Conservation (phyloP, 2,797 vertebrate species). For the Oreochromis mossambicus region DNA sequence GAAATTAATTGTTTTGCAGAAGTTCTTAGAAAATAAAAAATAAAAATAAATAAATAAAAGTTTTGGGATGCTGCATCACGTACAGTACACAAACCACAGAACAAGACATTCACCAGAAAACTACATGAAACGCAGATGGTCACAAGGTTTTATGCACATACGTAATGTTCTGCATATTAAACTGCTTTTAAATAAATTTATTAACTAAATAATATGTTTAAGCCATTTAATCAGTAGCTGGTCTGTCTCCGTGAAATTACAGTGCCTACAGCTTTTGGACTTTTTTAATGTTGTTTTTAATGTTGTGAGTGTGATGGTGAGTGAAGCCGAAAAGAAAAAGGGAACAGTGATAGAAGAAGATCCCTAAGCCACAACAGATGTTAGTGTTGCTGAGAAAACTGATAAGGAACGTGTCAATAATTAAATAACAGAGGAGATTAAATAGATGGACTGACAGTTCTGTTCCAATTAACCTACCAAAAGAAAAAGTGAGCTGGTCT, state of each 20-base stretch:
- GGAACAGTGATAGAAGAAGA: background rate
- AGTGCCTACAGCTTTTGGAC: background rate
- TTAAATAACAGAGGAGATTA: background rate
- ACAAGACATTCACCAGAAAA: background rate
- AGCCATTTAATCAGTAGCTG: background rate
- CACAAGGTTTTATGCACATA: background rate
- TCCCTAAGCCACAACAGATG: background rate
- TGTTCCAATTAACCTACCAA: background rate
- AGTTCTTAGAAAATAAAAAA: background rate
- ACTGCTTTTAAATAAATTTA: background rate
- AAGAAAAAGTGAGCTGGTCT: background rate
- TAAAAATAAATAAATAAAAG: background rate
- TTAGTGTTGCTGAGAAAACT: background rate
- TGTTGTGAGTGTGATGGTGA: background rate
- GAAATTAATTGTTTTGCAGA: background rate
- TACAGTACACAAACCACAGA: background rate
- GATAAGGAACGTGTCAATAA: background rate
- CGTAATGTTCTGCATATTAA: background rate
- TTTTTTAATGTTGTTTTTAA: background rate
- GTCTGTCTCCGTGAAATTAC: background rate
- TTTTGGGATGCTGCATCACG: background rate
- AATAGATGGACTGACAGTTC: background rate
- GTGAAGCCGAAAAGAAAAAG: background rate
- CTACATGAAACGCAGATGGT: fast-evolving
- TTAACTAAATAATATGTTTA: background rate